A percentile compares a stretch with the other conserved stretches of the same genome.
These are phyloP conservation scores for Nycticebus coucang DNA, from an alignment of 2,113 vertebrate species.

Conservation along the genomic window DNA sequence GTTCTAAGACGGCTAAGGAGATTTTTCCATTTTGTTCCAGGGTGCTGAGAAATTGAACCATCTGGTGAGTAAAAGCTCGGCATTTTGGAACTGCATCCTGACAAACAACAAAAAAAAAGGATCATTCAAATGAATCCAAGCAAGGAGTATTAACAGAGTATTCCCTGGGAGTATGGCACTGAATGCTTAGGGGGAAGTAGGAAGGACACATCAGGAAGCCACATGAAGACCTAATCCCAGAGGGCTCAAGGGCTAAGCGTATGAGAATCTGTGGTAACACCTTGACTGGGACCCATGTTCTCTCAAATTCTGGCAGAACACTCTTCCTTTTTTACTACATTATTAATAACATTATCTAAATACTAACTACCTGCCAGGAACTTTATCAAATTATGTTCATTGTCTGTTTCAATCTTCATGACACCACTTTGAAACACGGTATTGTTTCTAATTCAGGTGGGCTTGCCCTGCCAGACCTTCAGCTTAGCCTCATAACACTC, in stretches of 20 bases:
- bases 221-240: neutral
- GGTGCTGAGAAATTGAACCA: conserved; percentile 91
- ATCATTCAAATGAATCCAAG: neutral
- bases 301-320: neutral
- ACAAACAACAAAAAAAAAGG: neutral
- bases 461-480: neutral
- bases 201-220: neutral
- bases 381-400: neutral
- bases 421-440: neutral
- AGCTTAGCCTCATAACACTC: neutral
- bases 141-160: neutral
- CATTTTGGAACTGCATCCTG: conserved; percentile 91
- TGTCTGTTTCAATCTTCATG: conserved; percentile 2
- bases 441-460: conserved; percentile 28
- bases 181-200: too few relatives aligned
- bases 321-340: neutral
- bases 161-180: neutral
- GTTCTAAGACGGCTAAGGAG: conserved; percentile 88
- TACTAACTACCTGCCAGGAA: neutral
- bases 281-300: neutral
- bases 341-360: neutral
- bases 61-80: conserved; percentile 86
- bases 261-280: neutral
- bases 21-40: conserved; percentile 94
- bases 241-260: neutral